These are phyloP conservation scores for Romanogobio albipinnatus DNA, from an alignment of 2,113 vertebrate species.

Conservation along the genomic window DNA sequence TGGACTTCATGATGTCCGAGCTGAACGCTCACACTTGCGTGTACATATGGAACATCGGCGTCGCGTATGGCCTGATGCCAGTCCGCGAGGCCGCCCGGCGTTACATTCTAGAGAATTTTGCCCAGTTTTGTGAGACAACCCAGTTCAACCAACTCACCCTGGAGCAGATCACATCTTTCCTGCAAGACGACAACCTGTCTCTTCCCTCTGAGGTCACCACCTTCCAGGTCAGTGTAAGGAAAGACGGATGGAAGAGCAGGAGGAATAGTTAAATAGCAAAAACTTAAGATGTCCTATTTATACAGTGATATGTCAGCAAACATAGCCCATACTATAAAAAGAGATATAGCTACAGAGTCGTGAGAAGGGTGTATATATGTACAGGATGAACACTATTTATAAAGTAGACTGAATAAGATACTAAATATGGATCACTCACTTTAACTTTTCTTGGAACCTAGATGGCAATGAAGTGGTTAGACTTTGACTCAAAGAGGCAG, in stretches of 20 bases:
- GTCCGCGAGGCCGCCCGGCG: conserved; percentile 74
- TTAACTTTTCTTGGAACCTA: conserved; percentile 52
- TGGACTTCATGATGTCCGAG: conserved; percentile 81
- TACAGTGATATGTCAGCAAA: conserved; percentile 20
- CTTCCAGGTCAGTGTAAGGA: conserved; percentile 75
- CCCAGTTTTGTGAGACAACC: conserved; percentile 78
- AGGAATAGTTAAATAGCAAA: too few relatives aligned
- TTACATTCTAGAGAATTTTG: conserved; percentile 81
- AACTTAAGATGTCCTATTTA: conserved; percentile 27
- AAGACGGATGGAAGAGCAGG: background rate
- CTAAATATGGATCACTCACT: conserved; percentile 24
- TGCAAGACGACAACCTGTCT: conserved; percentile 79
- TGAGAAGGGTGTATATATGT: conserved; percentile 10
- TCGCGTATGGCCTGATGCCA: conserved; percentile 74
- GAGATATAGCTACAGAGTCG: conserved; percentile 9
- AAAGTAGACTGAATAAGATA: conserved; percentile 11
- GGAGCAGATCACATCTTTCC: conserved; percentile 80
- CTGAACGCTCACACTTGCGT: conserved; percentile 81
- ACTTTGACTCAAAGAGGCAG: conserved; percentile 78
- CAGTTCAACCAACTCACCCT: conserved; percentile 83
- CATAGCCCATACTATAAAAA: conserved; percentile 45
- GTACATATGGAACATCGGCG: conserved; percentile 82
- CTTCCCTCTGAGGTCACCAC: conserved; percentile 79
- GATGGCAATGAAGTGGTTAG: conserved; percentile 83
- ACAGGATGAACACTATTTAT: conserved; percentile 36